These are phyloP conservation scores for Hyposoter didymator DNA, from an alignment of 2,888 invertebrate genomes.

Conservation along the genomic window DNA sequence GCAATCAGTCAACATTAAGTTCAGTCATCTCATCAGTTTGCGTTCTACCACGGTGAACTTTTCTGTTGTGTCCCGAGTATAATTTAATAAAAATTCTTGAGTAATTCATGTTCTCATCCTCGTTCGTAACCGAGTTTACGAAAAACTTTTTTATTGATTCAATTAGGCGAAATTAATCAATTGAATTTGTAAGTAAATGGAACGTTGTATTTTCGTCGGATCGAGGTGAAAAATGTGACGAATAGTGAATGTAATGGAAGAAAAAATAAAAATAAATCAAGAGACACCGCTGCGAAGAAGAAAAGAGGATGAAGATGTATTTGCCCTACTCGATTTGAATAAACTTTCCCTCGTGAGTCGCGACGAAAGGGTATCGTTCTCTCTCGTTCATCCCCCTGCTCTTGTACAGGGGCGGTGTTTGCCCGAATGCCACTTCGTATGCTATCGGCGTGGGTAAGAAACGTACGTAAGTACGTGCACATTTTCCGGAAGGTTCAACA, in stretches of 20 bases:
- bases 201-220: neutral
- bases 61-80: too few relatives aligned
- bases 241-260: neutral
- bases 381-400: conserved; percentile 35
- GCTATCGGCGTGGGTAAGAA: conserved; percentile 73
- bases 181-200: neutral
- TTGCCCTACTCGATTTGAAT: conserved; percentile 75
- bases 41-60: too few relatives aligned
- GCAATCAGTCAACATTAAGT: neutral
- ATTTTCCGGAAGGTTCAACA: conserved; percentile 59
- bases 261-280: conserved; percentile 57
- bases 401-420: conserved; percentile 72
- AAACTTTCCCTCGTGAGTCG: conserved; percentile 71
- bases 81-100: neutral
- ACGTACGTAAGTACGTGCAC: conserved; percentile 75
- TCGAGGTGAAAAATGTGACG: conserved; percentile 9
- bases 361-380: conserved; percentile 52
- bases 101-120: neutral
- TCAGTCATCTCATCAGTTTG: too few relatives aligned
- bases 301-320: conserved; percentile 39
- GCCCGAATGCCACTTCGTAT: conserved; percentile 79
- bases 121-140: neutral
- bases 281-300: conserved; percentile 33
- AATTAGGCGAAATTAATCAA: neutral
- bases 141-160: neutral